Percentiles rank a stretch among this genome's conserved stretches.
phyloP scores from a whole-genome alignment of 37 sponge, comb jelly and placozoan genomes.

The Crambe crambe region DNA sequence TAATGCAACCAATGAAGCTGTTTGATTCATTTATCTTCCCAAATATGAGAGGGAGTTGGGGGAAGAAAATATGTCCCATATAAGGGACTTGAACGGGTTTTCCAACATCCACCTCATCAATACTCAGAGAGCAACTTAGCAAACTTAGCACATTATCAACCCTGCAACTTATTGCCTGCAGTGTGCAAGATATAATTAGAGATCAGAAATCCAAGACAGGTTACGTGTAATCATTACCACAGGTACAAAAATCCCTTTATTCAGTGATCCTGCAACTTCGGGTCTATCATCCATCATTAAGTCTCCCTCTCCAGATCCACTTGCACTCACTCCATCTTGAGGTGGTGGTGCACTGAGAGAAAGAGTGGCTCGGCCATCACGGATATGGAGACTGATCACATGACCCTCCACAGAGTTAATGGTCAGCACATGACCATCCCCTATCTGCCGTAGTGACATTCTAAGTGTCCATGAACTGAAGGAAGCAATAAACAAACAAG shows the following conservation, averaged over 20 bases:
- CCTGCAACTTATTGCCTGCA: conserved; percentile 5
- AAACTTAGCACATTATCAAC: not conserved
- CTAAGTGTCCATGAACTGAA: conserved; percentile 31
- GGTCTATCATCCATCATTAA: not conserved
- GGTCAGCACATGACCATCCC: conserved; percentile 24
- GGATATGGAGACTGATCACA: not conserved
- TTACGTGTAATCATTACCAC: not conserved
- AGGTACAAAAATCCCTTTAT: not conserved
- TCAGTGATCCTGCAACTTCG: not conserved
- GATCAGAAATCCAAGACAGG: not conserved
- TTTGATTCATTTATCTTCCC: conserved; percentile 33
- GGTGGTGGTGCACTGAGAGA: not conserved
- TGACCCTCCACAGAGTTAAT: conserved; percentile 10
- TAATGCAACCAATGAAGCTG: conserved; percentile 49
- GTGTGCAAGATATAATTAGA: too few relatives aligned
- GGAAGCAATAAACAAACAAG: not conserved
- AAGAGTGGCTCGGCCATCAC: not conserved
- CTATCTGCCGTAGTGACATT: conserved; percentile 4
- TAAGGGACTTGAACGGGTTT: not conserved
- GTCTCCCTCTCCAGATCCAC: not conserved
- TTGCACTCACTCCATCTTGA: not conserved
- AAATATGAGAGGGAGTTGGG: conserved; percentile 25
- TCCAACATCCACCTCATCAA: not conserved
- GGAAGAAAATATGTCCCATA: not conserved
- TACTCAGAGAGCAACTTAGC: conserved; percentile 11